phyloP scores from a whole-genome alignment of 2,113 vertebrate species.

The Tricholaema leucomelas region DNA sequence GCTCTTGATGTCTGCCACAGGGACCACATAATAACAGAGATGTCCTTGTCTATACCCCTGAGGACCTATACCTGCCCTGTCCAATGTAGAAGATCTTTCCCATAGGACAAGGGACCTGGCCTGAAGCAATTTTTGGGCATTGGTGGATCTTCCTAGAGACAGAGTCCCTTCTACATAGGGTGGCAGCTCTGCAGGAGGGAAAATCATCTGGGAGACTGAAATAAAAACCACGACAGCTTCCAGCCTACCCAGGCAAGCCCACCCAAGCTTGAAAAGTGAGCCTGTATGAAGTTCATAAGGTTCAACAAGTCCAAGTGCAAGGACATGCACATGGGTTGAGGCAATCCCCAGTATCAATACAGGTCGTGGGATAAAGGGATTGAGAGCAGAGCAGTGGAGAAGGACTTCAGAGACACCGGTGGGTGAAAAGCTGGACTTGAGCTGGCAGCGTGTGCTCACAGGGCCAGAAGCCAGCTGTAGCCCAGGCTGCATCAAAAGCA shows the following conservation, averaged over 20 bases:
- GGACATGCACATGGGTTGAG: not conserved
- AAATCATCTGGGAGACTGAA: not conserved
- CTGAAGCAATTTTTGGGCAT: rapidly evolving
- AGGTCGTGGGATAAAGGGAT: not conserved
- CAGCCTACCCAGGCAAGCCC: not conserved
- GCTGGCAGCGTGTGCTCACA: not conserved
- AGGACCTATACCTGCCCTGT: too few relatives aligned
- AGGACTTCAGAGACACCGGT: not conserved
- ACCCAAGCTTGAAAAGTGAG: not conserved
- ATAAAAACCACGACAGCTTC: not conserved
- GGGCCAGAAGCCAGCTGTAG: not conserved
- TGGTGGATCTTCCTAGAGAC: rapidly evolving
- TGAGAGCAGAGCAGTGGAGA: not conserved
- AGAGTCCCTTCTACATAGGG: rapidly evolving
- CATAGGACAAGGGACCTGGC: not conserved
- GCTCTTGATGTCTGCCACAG: not conserved
- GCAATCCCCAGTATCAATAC: not conserved
- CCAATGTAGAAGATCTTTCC: rapidly evolving
- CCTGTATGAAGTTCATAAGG: not conserved
- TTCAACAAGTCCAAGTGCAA: not conserved
- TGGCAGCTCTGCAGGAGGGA: not conserved
- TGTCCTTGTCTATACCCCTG: not conserved
- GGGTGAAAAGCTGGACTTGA: not conserved
- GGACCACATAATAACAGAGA: not conserved
- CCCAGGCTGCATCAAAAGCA: not conserved